A percentile compares a stretch with the other conserved stretches of the same genome.
Evolutionary conservation across 1,140 invertebrate species (phyloP).

Genomic region (Anoplophora glabripennis): DNA sequence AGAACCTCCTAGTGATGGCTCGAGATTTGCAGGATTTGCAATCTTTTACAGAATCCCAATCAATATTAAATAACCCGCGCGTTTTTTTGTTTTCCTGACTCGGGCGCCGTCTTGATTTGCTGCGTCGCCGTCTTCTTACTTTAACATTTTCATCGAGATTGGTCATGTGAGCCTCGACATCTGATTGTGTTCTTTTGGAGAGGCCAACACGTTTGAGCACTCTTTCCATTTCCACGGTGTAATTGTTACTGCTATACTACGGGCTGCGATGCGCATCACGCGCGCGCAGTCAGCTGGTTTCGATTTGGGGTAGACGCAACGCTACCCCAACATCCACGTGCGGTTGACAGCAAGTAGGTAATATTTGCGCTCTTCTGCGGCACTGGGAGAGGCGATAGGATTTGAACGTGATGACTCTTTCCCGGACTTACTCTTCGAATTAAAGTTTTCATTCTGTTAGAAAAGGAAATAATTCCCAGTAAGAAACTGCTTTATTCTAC

Average conservation of each 20-base stretch:
- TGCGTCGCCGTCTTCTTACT: constrained; percentile 39
- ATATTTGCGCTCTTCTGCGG: background rate
- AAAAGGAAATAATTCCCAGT: no score
- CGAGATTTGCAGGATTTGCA: constrained; percentile 47
- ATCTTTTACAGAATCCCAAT: constrained; percentile 49
- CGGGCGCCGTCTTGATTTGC: constrained; percentile 38
- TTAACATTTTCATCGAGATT: constrained; percentile 26
- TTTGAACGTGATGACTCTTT: no score
- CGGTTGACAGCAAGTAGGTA: no score
- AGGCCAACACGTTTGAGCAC: constrained; percentile 48
- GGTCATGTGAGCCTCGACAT: constrained; percentile 26
- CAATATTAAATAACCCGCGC: constrained; percentile 47
- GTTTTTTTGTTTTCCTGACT: constrained; percentile 39
- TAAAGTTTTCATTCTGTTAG: no score
- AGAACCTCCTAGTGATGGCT: constrained; percentile 62
- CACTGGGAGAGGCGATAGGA: background rate
- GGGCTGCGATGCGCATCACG: constrained; percentile 25
- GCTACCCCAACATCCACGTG: constrained; percentile 22
- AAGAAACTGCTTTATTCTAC: no score
- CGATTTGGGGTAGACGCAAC: constrained; percentile 37
- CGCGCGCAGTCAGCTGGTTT: constrained; percentile 43
- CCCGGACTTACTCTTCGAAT: no score
- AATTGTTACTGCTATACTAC: constrained; percentile 29
- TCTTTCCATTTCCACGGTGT: constrained; percentile 45
- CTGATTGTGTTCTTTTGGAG: constrained; percentile 42